phyloP scores from a whole-genome alignment of 2,797 vertebrate species.

The Phylloscopus collybita region DNA sequence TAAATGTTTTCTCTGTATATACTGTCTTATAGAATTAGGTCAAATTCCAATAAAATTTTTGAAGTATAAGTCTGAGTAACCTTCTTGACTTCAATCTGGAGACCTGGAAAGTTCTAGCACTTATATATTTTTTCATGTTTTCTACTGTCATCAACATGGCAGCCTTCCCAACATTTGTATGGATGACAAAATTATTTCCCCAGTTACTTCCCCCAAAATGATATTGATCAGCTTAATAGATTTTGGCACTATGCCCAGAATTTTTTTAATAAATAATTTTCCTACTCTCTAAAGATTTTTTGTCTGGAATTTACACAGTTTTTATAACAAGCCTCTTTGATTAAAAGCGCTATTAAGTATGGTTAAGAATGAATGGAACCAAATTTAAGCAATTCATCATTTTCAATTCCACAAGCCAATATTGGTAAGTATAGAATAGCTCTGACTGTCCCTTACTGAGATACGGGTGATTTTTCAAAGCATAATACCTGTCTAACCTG shows the following conservation, averaged over 20 bases:
- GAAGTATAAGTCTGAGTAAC: background rate
- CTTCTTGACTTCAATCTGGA: background rate
- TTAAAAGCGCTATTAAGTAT: conserved; percentile 55
- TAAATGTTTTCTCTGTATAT: background rate
- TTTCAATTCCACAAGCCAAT: conserved; percentile 42
- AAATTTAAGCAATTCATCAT: conserved; percentile 44
- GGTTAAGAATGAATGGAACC: conserved; percentile 30
- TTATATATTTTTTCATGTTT: background rate
- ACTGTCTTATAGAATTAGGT: background rate
- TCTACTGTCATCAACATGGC: background rate
- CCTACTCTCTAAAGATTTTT: background rate
- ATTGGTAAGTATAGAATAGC: conserved; percentile 5
- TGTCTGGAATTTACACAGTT: conserved; percentile 18
- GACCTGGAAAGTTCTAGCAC: background rate
- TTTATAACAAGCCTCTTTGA: conserved; percentile 38
- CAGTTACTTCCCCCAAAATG: background rate
- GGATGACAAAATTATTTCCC: background rate
- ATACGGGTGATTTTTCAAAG: conserved; percentile 25
- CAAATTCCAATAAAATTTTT: background rate
- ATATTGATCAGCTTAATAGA: conserved; percentile 40
- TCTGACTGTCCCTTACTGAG: background rate
- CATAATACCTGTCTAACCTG: background rate
- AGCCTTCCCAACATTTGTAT: background rate
- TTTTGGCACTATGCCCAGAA: background rate
- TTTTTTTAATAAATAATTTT: conserved; percentile 51